Percentiles rank a stretch among this genome's conserved stretches.
These are phyloP conservation scores for Steinernema carpocapsae DNA, from an alignment of 2,888 invertebrate species.

Conservation along the genomic window DNA sequence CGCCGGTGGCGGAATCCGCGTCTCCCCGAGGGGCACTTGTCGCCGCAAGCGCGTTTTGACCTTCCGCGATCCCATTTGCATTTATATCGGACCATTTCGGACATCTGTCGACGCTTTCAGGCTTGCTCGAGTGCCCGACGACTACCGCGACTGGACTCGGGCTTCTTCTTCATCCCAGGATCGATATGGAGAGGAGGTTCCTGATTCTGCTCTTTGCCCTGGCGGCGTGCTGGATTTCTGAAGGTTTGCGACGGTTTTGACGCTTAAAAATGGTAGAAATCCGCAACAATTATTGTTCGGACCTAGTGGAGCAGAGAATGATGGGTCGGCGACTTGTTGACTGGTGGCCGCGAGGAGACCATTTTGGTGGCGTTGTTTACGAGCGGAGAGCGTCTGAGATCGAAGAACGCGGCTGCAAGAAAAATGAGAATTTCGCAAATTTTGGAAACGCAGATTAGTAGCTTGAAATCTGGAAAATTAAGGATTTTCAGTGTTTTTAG, in stretches of 20 bases:
- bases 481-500: no score
- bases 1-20: background rate
- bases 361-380: no score
- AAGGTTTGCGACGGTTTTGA: background rate
- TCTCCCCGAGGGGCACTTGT: slow-evolving; percentile 19
- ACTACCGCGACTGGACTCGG: background rate
- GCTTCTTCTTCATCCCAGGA: background rate
- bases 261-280: no score
- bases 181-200: slow-evolving; percentile 14
- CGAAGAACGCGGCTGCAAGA: no score
- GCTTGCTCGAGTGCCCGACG: slow-evolving; percentile 16
- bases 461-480: no score
- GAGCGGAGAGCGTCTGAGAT: no score
- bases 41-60: slow-evolving; percentile 1
- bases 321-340: no score
- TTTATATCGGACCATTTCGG: slow-evolving; percentile 4
- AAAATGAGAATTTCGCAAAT: no score
- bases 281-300: no score
- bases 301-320: no score
- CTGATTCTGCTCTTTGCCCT: background rate
- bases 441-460: no score
- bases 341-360: no score
- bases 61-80: slow-evolving; percentile 26
- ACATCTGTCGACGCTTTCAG: slow-evolving; percentile 33
- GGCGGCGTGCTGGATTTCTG: background rate